Evolutionary conservation across 2,888 invertebrate species (phyloP).

Genomic region (Drosophila gaucha): DNA sequence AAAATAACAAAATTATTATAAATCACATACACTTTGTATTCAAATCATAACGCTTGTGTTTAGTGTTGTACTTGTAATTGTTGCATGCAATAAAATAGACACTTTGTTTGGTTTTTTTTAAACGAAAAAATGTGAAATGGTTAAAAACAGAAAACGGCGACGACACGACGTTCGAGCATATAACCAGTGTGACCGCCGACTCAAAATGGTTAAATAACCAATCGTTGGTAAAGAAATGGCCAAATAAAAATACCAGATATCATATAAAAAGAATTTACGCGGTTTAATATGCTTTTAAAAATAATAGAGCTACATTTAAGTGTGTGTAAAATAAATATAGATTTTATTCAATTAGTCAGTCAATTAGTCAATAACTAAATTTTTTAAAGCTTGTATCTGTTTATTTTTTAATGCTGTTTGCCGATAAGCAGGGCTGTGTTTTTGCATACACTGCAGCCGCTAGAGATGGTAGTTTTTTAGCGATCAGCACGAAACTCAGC

Average conservation of each 20-base stretch:
- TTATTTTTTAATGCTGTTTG: background rate
- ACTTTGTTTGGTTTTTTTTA: slow-evolving; percentile 54
- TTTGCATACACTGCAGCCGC: background rate
- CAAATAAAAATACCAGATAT: slow-evolving; percentile 19
- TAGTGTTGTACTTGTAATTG: slow-evolving; percentile 33
- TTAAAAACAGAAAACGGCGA: slow-evolving; percentile 62
- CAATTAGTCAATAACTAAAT: background rate
- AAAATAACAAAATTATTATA: slow-evolving; percentile 21
- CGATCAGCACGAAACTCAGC: slow-evolving; percentile 7
- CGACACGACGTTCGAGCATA: slow-evolving; percentile 54
- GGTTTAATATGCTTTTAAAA: background rate
- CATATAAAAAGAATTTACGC: background rate
- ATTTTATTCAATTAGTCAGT: background rate
- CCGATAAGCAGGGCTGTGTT: slow-evolving; percentile 23
- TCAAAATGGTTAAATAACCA: slow-evolving; percentile 19
- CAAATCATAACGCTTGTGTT: slow-evolving; percentile 61
- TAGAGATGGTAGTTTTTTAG: slow-evolving; percentile 12
- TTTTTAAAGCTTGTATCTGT: background rate
- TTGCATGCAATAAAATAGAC: slow-evolving; percentile 62
- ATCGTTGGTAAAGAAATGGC: slow-evolving; percentile 17
- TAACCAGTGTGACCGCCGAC: slow-evolving; percentile 48
- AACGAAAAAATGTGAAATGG: slow-evolving; percentile 67
- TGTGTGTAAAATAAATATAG: background rate
- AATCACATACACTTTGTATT: slow-evolving; percentile 59
- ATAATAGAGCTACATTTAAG: background rate